These are phyloP conservation scores for Polyommatus icarus DNA, from an alignment of 2,888 invertebrate genomes.

Conservation along the genomic window DNA sequence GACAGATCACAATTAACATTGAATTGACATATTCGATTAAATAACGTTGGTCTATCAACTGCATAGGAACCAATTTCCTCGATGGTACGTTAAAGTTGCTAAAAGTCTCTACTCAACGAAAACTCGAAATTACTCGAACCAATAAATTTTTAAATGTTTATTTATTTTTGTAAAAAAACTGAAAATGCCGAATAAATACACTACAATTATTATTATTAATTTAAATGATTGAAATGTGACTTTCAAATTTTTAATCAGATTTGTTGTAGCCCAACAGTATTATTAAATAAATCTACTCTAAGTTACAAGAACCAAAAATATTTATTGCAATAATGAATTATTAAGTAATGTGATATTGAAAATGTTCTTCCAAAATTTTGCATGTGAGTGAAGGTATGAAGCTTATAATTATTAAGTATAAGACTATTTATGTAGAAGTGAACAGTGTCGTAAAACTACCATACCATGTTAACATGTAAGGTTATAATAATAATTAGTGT, in stretches of 20 bases:
- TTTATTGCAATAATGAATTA: neutral
- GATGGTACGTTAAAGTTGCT: too few species aligned
- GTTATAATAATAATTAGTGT: too few species aligned
- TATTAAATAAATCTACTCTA: neutral
- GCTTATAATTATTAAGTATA: neutral
- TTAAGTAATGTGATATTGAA: neutral
- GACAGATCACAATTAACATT: too few species aligned
- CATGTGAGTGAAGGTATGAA: neutral
- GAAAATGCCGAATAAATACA: too few species aligned
- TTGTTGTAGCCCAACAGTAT: neutral
- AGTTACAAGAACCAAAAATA: neutral
- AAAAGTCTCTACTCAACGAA: too few species aligned
- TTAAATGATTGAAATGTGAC: neutral
- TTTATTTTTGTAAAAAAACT: too few species aligned
- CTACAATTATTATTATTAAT: too few species aligned
- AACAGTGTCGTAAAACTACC: neutral
- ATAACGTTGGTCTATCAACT: too few species aligned
- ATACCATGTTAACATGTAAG: neutral
- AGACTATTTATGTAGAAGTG: neutral
- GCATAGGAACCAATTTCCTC: too few species aligned
- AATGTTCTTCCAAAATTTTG: constrained; percentile 14
- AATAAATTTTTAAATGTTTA: too few species aligned
- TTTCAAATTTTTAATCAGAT: neutral
- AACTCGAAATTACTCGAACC: too few species aligned
- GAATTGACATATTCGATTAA: too few species aligned